Percentiles rank a stretch among this genome's conserved stretches.
phyloP scores from a whole-genome alignment of 2,797 vertebrate species.

The Pseudochirops cupreus region DNA sequence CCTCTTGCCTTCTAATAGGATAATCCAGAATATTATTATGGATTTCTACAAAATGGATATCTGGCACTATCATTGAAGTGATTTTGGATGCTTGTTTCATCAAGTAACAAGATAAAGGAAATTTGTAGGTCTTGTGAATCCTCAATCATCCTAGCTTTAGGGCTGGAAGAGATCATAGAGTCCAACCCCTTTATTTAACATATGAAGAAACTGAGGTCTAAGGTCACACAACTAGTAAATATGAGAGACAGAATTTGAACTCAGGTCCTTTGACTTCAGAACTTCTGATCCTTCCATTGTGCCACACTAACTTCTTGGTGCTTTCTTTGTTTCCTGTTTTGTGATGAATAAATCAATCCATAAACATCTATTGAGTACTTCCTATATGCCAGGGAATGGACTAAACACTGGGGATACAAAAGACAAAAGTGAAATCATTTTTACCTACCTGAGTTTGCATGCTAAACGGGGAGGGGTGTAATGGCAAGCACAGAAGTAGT shows the following conservation, averaged over 20 bases:
- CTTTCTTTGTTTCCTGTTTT: not conserved
- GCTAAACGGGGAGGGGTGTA: not conserved
- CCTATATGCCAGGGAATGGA: not conserved
- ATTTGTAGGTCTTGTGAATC: not conserved
- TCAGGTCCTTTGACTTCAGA: not conserved
- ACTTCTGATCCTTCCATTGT: not conserved
- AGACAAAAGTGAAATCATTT: not conserved
- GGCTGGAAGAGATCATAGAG: not conserved
- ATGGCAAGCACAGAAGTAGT: too few relatives aligned
- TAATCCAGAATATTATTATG: not conserved
- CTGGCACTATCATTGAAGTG: not conserved
- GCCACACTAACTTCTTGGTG: not conserved
- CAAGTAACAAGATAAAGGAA: not conserved
- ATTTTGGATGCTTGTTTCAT: not conserved
- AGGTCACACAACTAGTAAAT: not conserved
- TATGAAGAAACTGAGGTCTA: not conserved
- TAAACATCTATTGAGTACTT: not conserved
- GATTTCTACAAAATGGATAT: not conserved
- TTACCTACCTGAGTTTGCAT: not conserved
- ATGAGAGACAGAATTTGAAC: not conserved
- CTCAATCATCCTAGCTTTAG: not conserved
- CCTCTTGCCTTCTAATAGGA: not conserved
- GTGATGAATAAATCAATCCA: not conserved
- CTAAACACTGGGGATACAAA: not conserved
- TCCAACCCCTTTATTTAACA: not conserved